phyloP scores from a whole-genome alignment of 2,888 invertebrate genomes.

The Lypha dubia region DNA sequence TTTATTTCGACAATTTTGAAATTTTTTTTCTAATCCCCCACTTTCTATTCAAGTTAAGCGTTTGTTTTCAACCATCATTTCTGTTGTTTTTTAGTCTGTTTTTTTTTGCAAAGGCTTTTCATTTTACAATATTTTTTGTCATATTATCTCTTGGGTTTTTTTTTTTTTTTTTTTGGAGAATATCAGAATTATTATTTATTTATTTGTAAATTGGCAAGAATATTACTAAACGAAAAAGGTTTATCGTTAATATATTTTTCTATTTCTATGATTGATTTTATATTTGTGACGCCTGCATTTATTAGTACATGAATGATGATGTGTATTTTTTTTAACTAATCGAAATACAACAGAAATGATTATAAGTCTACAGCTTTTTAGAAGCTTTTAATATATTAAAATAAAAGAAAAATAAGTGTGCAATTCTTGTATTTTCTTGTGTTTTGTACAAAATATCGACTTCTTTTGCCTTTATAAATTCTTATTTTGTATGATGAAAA shows the following conservation, averaged over 20 bases:
- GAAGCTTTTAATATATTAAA: no score
- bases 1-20: conserved; percentile 8
- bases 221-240: neutral
- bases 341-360: no score
- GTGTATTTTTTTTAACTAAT: neutral
- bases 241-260: conserved; percentile 21
- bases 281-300: conserved; percentile 20
- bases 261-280: conserved; percentile 61
- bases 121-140: conserved; percentile 15
- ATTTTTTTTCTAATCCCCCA: conserved; percentile 10
- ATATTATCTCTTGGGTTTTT: conserved; percentile 47
- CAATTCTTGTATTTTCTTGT: no score
- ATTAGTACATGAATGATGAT: conserved; percentile 21
- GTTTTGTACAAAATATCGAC: no score
- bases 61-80: conserved; percentile 31
- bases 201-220: neutral
- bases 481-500: no score
- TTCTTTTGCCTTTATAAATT: no score
- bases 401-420: no score
- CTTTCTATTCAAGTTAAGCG: conserved; percentile 15
- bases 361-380: no score
- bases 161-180: no score
- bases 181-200: conserved; percentile 41
- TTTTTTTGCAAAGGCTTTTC: neutral
- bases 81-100: neutral